These are phyloP conservation scores for Rosalia funebris DNA, from an alignment of 2,888 invertebrate genomes.

Conservation along the genomic window DNA sequence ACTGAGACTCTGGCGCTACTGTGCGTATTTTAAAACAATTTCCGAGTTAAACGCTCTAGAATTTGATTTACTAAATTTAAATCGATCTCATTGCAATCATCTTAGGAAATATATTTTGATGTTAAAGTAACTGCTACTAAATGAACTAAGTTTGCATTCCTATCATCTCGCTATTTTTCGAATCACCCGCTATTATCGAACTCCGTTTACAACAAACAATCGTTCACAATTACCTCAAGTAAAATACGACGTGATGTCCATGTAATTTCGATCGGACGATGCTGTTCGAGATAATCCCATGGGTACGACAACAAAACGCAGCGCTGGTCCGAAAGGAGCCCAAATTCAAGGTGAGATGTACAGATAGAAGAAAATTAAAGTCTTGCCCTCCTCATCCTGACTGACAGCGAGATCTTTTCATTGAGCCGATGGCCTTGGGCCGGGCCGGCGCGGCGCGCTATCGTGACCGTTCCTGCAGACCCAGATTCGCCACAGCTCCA, in stretches of 20 bases:
- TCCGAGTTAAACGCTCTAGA: too few species aligned
- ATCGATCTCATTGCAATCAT: too few species aligned
- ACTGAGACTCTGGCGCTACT: too few species aligned
- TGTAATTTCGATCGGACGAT: conserved; percentile 15
- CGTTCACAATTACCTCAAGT: not conserved
- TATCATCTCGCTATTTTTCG: not conserved
- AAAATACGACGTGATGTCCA: conserved; percentile 24
- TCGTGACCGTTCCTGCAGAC: conserved; percentile 45
- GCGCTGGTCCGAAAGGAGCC: conserved; percentile 19
- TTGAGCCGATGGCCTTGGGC: conserved; percentile 46
- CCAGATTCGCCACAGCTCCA: conserved; percentile 50
- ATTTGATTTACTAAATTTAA: too few species aligned
- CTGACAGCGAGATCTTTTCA: conserved; percentile 54
- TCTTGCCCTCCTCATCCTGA: conserved; percentile 53
- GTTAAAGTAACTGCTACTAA: too few species aligned
- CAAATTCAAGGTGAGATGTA: conserved; percentile 46
- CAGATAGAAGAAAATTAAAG: conserved; percentile 50
- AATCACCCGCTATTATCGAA: not conserved
- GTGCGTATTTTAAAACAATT: too few species aligned
- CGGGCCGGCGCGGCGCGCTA: conserved; percentile 21
- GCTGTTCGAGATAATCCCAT: conserved; percentile 7
- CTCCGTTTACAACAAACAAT: not conserved
- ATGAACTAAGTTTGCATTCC: too few species aligned
- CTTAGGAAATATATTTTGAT: too few species aligned
- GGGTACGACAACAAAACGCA: conserved; percentile 21